Conservation (phyloP, 2,113 vertebrate genomes). For the Trachemys scripta region DNA sequence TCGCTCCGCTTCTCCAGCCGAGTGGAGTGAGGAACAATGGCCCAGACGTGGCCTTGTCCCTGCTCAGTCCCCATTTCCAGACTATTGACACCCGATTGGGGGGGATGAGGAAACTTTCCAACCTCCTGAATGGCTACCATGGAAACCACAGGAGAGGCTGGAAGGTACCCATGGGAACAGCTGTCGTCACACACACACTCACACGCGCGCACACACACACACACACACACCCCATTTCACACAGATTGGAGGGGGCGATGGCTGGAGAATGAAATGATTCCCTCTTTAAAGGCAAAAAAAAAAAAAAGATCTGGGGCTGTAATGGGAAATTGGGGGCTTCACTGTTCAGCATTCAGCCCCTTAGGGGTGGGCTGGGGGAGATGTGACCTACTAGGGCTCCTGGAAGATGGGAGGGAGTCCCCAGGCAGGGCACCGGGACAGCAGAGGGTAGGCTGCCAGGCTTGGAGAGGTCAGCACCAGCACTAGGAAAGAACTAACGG, state of each 20-base stretch:
- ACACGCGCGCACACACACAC: not conserved
- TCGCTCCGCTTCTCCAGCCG: too few species aligned
- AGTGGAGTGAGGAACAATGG: not conserved
- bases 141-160: slow-evolving; percentile 5
- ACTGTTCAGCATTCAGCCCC: not conserved
- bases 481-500: not conserved
- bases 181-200: not conserved
- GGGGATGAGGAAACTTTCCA: not conserved
- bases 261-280: not conserved
- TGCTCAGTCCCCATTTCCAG: not conserved
- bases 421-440: not conserved
- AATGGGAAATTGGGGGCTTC: not conserved
- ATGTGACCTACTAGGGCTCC: too few species aligned
- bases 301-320: not conserved
- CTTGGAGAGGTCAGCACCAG: not conserved
- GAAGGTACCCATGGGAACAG: slow-evolving; percentile 11
- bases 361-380: not conserved
- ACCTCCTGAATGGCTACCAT: slow-evolving; percentile 2
- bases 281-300: not conserved
- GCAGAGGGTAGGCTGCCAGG: not conserved
- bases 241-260: not conserved
- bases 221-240: not conserved
- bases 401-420: not conserved
- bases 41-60: not conserved
- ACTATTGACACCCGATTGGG: not conserved